These are phyloP conservation scores for Pristionchus arcanus DNA, from an alignment of 2,888 invertebrate genomes.

Conservation along the genomic window DNA sequence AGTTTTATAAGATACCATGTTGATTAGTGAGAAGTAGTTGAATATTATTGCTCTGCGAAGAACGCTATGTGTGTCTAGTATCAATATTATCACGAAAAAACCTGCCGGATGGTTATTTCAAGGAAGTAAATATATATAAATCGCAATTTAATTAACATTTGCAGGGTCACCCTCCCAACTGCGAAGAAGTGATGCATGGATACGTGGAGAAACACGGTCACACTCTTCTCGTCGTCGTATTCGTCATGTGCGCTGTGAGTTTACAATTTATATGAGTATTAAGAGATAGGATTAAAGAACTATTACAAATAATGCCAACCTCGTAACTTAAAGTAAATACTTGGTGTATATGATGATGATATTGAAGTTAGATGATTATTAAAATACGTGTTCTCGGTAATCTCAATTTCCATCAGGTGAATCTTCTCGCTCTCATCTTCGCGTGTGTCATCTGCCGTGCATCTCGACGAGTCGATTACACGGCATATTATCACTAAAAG, in stretches of 20 bases:
- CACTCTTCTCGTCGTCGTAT: slow-evolving; percentile 63
- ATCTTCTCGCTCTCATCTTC: slow-evolving; percentile 73
- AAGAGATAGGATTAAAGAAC: neutral
- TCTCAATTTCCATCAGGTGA: slow-evolving; percentile 56
- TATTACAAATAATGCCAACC: neutral
- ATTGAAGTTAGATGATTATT: no score
- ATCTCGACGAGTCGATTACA: slow-evolving; percentile 69
- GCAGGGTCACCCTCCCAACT: slow-evolving; percentile 62
- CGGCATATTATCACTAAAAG: slow-evolving; percentile 66
- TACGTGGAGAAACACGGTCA: slow-evolving; percentile 61
- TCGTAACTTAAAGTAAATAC: no score
- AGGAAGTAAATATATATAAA: neutral
- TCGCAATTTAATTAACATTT: neutral
- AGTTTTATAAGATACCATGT: no score
- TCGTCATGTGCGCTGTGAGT: slow-evolving; percentile 62
- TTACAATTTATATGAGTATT: slow-evolving; percentile 43
- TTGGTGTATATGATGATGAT: no score
- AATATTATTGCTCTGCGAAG: no score
- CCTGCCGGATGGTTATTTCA: no score
- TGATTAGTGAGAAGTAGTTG: no score
- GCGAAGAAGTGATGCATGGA: slow-evolving; percentile 69
- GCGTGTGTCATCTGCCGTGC: slow-evolving; percentile 75
- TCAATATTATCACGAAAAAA: no score
- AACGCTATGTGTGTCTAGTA: no score
- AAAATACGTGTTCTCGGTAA: no score